Conservation (phyloP, 2,113 vertebrate genomes). For the Proterorhinus semilunaris region DNA sequence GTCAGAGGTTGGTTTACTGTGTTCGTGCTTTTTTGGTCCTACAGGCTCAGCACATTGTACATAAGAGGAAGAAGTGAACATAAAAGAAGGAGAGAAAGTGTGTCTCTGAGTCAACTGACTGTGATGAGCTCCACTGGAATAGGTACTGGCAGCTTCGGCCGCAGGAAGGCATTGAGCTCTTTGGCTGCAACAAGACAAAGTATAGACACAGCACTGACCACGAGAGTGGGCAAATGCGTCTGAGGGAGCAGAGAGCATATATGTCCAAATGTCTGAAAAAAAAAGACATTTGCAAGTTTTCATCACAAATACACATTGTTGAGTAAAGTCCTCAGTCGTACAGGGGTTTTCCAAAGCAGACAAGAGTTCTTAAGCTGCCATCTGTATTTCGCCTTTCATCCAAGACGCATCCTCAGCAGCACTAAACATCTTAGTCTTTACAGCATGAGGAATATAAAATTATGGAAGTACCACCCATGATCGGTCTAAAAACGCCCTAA, state of each 20-base stretch:
- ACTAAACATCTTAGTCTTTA: no score
- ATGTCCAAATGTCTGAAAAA: conserved; percentile 80
- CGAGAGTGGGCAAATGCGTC: conserved; percentile 81
- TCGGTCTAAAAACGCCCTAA: no score
- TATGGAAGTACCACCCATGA: no score
- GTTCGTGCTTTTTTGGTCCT: conserved; percentile 36
- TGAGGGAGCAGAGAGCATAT: conserved; percentile 80
- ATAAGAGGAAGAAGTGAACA: conserved; percentile 16
- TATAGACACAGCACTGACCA: conserved; percentile 82
- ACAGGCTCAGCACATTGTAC: conserved; percentile 43
- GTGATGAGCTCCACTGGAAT: conserved; percentile 91
- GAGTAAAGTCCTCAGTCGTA: no score
- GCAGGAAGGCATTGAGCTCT: conserved; percentile 82
- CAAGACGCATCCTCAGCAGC: no score
- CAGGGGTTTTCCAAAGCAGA: no score
- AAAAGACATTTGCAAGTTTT: neutral
- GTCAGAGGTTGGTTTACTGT: conserved; percentile 46
- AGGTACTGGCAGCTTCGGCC: conserved; percentile 80
- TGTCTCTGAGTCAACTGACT: conserved; percentile 69
- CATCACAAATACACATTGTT: no score
- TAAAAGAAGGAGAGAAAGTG: conserved; percentile 22
- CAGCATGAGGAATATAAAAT: no score
- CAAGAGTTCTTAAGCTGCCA: no score
- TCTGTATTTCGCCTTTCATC: no score
- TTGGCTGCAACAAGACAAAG: conserved; percentile 82